These are phyloP conservation scores for Nephrotoma guestfalica DNA, from an alignment of 2,888 invertebrate species.

Conservation along the genomic window DNA sequence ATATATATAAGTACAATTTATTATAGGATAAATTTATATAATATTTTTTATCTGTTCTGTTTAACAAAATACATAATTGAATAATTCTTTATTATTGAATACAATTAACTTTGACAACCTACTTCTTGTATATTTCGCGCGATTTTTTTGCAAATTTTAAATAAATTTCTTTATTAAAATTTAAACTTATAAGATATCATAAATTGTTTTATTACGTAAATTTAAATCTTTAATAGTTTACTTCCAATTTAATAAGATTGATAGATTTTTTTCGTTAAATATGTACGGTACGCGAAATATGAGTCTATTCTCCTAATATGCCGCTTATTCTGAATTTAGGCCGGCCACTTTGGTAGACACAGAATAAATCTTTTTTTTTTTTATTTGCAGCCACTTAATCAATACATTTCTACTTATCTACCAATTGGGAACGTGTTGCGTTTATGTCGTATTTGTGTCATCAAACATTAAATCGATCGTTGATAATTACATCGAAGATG, in stretches of 20 bases:
- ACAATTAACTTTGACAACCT: not conserved
- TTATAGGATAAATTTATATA: not conserved
- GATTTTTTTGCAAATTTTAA: not conserved
- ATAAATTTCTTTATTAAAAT: too few relatives aligned
- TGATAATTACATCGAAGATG: slow-evolving; percentile 35
- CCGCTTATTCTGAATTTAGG: too few relatives aligned
- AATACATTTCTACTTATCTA: slow-evolving; percentile 69
- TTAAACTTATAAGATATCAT: too few relatives aligned
- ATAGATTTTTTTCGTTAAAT: too few relatives aligned
- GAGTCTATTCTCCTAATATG: too few relatives aligned
- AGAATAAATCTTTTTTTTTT: not conserved
- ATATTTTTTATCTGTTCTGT: not conserved
- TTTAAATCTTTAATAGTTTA: too few relatives aligned
- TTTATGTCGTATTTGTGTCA: slow-evolving; percentile 89
- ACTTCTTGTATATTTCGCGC: not conserved
- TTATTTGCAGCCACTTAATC: slow-evolving; percentile 44
- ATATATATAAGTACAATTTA: too few relatives aligned
- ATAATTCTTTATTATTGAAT: not conserved
- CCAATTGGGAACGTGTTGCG: slow-evolving; percentile 92
- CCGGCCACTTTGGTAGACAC: too few relatives aligned
- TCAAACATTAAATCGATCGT: slow-evolving; percentile 63
- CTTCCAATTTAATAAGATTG: too few relatives aligned
- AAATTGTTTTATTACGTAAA: too few relatives aligned
- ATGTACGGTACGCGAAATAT: too few relatives aligned
- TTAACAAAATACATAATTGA: not conserved